Evolutionary conservation across 2,797 vertebrate genomes (phyloP), one percentile per base, ranked within the genome.

Genomic region (Arctocebus calabarensis): DNA sequence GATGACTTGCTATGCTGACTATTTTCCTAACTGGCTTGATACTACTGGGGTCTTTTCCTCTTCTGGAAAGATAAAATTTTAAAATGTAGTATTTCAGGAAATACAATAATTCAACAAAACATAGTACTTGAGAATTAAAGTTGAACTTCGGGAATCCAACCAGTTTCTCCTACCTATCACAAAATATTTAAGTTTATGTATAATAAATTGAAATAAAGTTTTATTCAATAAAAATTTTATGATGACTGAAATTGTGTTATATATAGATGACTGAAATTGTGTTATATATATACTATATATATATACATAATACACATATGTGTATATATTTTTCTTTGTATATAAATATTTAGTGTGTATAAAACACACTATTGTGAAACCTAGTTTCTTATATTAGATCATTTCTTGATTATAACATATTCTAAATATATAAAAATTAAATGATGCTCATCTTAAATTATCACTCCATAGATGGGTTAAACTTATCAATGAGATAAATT

Each of bases 341-440:
- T 40, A 13, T 20, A 29, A 23, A 62, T 45, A 25, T 81, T 17
- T 79, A 59, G 7, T 20, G 14, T 57, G 17, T n/a, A 45, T 48
- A 9, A 23, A 6, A 52, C 14, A 14, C 7, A 59, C 5, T 75
- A 11, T 45, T 32, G 11, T 32, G 16, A 83, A 73, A 74, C 25
- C 7, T 14, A 77, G n/a, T 59, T 59, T 34, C 64, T 61, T 61
- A 73, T 37, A 6, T 16, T 68, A 37, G 43, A 40, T 55, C 3
- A 34, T 23, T 57, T 83, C 85, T 81, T 62, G 73, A 52, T 85
- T 20, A 13, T 37, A 48, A 52, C 34, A 81, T 55, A 85, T 10
- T 90, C 68, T 81, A 4, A 64, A 88, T 34, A 61, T 14, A 22
- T 79, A 77, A 75, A 64, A 57, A 45, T 25, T 61, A 82, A 73